Conservation (phyloP, 2,888 invertebrate genomes). For the Pardosa pseudoannulata region DNA sequence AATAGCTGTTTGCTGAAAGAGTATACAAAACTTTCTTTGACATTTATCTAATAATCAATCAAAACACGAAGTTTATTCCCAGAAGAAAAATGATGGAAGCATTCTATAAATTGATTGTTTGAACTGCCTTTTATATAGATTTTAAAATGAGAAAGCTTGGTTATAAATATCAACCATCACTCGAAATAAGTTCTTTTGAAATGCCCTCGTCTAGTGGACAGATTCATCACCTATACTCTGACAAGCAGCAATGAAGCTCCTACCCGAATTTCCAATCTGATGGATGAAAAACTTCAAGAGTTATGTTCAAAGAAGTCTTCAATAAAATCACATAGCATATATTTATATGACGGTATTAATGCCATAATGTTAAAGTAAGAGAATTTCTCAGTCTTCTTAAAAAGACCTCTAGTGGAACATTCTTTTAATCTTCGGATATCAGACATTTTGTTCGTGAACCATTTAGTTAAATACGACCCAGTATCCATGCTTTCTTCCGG, state of each 20-base stretch:
- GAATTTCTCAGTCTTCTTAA: too few relatives aligned
- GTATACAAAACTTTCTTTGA: conserved; percentile 27
- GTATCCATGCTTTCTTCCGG: too few relatives aligned
- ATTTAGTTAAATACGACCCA: too few relatives aligned
- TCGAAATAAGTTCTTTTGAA: neutral
- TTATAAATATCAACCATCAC: neutral
- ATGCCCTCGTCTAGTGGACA: neutral
- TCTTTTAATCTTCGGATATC: too few relatives aligned
- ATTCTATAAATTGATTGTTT: conserved; percentile 1
- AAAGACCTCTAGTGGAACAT: too few relatives aligned
- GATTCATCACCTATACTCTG: neutral
- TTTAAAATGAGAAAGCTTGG: neutral
- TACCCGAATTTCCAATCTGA: neutral
- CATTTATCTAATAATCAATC: conserved; percentile 25
- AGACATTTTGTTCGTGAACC: too few relatives aligned
- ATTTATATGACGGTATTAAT: too few relatives aligned
- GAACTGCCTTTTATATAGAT: neutral
- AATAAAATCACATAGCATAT: neutral
- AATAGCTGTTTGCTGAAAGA: neutral
- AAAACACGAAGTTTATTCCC: conserved; percentile 10
- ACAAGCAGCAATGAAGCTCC: neutral
- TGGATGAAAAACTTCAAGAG: neutral
- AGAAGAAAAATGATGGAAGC: neutral
- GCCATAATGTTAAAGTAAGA: too few relatives aligned
- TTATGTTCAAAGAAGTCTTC: neutral